Evolutionary conservation across 2,888 invertebrate genomes (phyloP).

Genomic region (Mechanitis messenoides): DNA sequence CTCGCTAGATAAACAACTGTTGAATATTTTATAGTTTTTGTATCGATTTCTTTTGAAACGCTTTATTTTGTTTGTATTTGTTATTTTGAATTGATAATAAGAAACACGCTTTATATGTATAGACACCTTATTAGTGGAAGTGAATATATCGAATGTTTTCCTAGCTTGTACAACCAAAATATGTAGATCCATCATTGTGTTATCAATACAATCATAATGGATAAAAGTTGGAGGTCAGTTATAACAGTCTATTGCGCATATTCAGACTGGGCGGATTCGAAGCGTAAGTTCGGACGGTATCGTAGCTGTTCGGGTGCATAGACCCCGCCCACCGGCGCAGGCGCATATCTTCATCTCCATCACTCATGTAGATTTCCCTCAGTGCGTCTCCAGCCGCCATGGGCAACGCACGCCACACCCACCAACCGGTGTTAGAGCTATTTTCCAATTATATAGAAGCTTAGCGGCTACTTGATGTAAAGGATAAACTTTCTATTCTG

Average conservation of each 20-base stretch:
- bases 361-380: slow-evolving; percentile 33
- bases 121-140: slow-evolving; percentile 36
- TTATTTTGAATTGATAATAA: too few species aligned
- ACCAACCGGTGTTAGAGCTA: slow-evolving; percentile 53
- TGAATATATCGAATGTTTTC: slow-evolving; percentile 22
- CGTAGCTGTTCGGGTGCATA: slow-evolving; percentile 52
- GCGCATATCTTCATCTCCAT: slow-evolving; percentile 45
- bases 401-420: slow-evolving; percentile 57
- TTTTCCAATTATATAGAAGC: slow-evolving; percentile 70
- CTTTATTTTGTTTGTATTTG: neutral
- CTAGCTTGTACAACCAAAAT: slow-evolving; percentile 28
- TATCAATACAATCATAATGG: slow-evolving; percentile 23
- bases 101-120: too few species aligned
- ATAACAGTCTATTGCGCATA: slow-evolving; percentile 40
- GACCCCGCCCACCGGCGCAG: slow-evolving; percentile 57
- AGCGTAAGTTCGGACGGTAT: slow-evolving; percentile 54
- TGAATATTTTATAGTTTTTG: neutral
- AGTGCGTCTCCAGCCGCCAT: slow-evolving; percentile 46
- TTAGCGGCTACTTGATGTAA: slow-evolving; percentile 59
- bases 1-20: slow-evolving; percentile 31
- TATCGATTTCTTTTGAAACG: neutral
- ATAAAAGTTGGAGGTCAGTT: slow-evolving; percentile 45
- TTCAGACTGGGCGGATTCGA: slow-evolving; percentile 63
- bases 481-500: slow-evolving; percentile 63
- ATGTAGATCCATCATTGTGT: slow-evolving; percentile 35